Evolutionary conservation across 2,888 invertebrate genomes (phyloP).

Genomic region (Pyralis farinalis): DNA sequence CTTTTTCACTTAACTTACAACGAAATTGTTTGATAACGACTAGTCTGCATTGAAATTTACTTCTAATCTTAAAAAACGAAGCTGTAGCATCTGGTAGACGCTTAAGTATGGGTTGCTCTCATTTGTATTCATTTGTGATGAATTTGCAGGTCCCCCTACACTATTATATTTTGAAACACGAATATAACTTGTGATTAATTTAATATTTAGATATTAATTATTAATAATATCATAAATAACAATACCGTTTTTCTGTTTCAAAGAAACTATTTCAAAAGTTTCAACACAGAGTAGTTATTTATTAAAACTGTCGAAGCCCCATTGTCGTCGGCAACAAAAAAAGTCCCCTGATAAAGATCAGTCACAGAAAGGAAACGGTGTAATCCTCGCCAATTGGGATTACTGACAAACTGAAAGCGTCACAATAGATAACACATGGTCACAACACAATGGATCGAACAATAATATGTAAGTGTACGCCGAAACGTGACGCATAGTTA

Average conservation of each 20-base stretch:
- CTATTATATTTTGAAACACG: too few species aligned
- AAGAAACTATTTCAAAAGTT: constrained; percentile 22
- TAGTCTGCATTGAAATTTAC: too few species aligned
- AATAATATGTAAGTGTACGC: constrained; percentile 54
- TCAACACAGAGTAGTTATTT: constrained; percentile 24
- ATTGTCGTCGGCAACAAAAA: constrained; percentile 24
- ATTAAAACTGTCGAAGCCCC: constrained; percentile 27
- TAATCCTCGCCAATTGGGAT: constrained; percentile 69
- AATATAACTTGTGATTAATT: background rate
- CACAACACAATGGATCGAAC: constrained; percentile 53
- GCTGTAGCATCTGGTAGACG: too few species aligned
- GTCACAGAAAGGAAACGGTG: constrained; percentile 34
- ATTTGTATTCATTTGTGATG: too few species aligned
- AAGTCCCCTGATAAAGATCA: constrained; percentile 35
- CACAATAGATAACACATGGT: constrained; percentile 54
- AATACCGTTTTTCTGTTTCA: constrained; percentile 12
- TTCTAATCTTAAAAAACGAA: too few species aligned
- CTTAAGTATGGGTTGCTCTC: too few species aligned
- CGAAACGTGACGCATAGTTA: constrained; percentile 67
- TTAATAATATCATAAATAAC: too few species aligned
- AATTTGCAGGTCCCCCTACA: too few species aligned
- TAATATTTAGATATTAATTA: too few species aligned
- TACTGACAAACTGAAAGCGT: constrained; percentile 56
- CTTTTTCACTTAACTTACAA: too few species aligned
- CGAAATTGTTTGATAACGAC: too few species aligned